phyloP scores from a whole-genome alignment of 1,140 invertebrate genomes.

The Lysiphlebus fabarum region DNA sequence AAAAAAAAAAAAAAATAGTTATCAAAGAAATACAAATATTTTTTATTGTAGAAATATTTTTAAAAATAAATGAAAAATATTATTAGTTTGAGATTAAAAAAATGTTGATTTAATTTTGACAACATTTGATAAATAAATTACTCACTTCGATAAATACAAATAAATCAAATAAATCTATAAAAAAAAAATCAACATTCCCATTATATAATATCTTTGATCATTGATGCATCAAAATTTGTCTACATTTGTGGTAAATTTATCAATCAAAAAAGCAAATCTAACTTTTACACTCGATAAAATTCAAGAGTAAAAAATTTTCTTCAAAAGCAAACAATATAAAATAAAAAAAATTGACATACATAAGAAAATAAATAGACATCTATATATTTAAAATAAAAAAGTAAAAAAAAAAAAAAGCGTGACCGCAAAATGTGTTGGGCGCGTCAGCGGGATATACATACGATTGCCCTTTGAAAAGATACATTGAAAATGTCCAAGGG shows the following conservation, averaged over 20 bases:
- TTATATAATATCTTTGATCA: conserved; percentile 48
- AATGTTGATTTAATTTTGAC: no score
- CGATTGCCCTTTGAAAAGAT: conserved; percentile 22
- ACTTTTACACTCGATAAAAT: conserved; percentile 18
- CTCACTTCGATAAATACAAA: conserved; percentile 41
- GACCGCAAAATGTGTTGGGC: conserved; percentile 17
- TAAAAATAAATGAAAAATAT: no score
- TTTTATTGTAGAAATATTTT: not conserved
- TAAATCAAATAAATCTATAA: conserved; percentile 53
- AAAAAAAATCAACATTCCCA: conserved; percentile 33
- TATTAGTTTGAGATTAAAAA: no score
- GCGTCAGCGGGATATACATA: conserved; percentile 20
- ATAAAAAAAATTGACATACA: no score
- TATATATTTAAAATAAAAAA: no score
- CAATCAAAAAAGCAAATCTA: conserved; percentile 56
- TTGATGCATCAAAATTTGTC: conserved; percentile 49
- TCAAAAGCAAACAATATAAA: conserved; percentile 10
- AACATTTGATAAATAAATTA: conserved; percentile 32
- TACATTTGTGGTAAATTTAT: conserved; percentile 35
- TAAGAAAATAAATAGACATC: no score
- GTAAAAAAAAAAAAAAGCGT: conserved; percentile 5
- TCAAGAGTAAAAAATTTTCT: conserved; percentile 7
- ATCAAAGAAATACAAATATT: not conserved
- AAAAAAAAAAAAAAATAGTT: no score
- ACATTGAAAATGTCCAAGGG: conserved; percentile 24